Evolutionary conservation across 35 echinoderm and acorn worm genomes (phyloP).

Genomic region (Strongylocentrotus purpuratus): DNA sequence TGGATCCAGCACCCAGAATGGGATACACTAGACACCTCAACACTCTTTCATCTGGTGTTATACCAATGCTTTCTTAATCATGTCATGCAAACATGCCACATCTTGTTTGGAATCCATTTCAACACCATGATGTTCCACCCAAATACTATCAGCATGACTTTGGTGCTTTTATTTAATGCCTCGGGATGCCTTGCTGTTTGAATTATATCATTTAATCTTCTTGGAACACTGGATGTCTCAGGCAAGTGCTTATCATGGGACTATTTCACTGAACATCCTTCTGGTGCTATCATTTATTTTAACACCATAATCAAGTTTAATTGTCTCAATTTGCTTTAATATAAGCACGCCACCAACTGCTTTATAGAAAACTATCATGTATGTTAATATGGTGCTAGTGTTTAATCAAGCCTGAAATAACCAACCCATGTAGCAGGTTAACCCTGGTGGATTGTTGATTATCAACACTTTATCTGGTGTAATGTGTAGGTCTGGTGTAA

Average conservation of each 20-base stretch:
- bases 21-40: too few species aligned
- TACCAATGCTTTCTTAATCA: background rate
- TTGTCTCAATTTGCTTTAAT: background rate
- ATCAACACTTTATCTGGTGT: too few species aligned
- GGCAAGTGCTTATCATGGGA: background rate
- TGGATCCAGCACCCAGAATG: background rate
- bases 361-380: background rate
- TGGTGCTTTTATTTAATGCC: background rate
- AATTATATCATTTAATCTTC: background rate
- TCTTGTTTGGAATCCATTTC: background rate
- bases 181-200: background rate
- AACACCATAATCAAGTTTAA: background rate
- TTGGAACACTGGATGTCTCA: background rate
- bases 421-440: background rate
- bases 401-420: background rate
- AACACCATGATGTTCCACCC: background rate
- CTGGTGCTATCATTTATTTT: background rate
- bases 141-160: background rate
- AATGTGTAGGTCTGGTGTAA: too few species aligned
- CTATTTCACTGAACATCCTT: background rate
- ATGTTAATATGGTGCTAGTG: background rate
- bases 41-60: background rate
- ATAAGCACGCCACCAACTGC: background rate
- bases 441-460: background rate
- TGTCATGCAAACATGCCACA: background rate